Percentiles rank a stretch among this genome's conserved stretches.
These are phyloP conservation scores for Tinea pellionella DNA, from an alignment of 2,888 invertebrate genomes.

Conservation along the genomic window DNA sequence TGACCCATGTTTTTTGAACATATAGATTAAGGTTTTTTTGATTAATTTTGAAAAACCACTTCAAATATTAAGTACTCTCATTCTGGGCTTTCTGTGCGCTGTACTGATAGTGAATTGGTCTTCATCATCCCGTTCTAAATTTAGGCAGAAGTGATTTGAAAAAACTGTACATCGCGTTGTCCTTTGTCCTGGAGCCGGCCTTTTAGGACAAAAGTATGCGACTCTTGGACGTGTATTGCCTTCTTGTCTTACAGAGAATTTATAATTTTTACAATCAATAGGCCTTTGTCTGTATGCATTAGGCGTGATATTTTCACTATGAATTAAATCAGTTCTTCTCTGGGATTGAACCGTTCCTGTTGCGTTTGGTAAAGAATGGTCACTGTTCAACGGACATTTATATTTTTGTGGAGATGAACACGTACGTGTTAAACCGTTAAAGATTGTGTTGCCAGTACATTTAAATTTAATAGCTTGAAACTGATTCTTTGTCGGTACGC, in stretches of 20 bases:
- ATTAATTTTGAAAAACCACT: not conserved
- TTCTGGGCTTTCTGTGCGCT: slow-evolving; percentile 38
- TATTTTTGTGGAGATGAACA: slow-evolving; percentile 51
- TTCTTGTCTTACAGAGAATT: slow-evolving; percentile 48
- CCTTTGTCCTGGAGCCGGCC: slow-evolving; percentile 38
- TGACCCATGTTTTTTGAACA: too few species aligned
- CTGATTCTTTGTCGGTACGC: slow-evolving; percentile 50
- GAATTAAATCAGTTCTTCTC: slow-evolving; percentile 26
- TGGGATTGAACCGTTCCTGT: slow-evolving; percentile 16
- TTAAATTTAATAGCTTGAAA: slow-evolving; percentile 59
- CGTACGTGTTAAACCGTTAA: slow-evolving; percentile 48
- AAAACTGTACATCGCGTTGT: slow-evolving; percentile 50
- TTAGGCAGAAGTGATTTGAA: slow-evolving; percentile 55
- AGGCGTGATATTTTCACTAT: slow-evolving; percentile 17
- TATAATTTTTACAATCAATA: slow-evolving; percentile 58
- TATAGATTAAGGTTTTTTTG: too few species aligned
- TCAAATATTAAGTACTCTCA: not conserved
- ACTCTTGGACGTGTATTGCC: slow-evolving; percentile 32
- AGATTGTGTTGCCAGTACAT: slow-evolving; percentile 52
- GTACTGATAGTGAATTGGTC: slow-evolving; percentile 42
- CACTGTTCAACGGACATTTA: slow-evolving; percentile 41
- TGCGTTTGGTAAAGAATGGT: slow-evolving; percentile 27
- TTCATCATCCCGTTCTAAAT: slow-evolving; percentile 42
- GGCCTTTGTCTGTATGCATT: slow-evolving; percentile 23
- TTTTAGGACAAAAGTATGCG: slow-evolving; percentile 52